Percentiles rank a stretch among this genome's conserved stretches.
Conservation (phyloP, 1,140 invertebrate species). For the Liolophura sinensis region DNA sequence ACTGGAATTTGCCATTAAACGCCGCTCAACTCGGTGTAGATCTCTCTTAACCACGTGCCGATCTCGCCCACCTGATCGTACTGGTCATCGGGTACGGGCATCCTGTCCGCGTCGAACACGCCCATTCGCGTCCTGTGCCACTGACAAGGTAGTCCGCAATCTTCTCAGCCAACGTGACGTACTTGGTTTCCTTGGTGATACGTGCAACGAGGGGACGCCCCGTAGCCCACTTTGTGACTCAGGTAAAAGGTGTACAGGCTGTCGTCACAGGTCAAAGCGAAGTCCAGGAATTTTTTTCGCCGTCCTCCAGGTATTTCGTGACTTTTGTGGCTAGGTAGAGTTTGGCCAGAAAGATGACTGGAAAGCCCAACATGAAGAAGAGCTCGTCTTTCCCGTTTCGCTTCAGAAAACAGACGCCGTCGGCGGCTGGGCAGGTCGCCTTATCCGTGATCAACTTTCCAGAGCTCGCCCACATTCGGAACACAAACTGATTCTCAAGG, state of each 20-base stretch:
- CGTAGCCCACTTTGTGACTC: conserved; percentile 30
- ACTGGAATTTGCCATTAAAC: too few relatives aligned
- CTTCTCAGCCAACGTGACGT: conserved; percentile 16
- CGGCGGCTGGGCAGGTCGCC: too few relatives aligned
- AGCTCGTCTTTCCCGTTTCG: conserved; percentile 7
- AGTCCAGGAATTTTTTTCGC: conserved; percentile 25
- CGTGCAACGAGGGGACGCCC: conserved; percentile 21
- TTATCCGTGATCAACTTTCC: too few relatives aligned
- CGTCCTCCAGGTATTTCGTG: conserved; percentile 16
- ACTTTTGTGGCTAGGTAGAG: conserved; percentile 20
- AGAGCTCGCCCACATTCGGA: too few relatives aligned
- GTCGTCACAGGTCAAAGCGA: conserved; percentile 23
- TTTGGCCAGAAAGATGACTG: conserved; percentile 27
- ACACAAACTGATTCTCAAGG: too few relatives aligned
- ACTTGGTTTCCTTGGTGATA: conserved; percentile 25
- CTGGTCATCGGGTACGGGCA: conserved; percentile 13
- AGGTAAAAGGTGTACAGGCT: conserved; percentile 22
- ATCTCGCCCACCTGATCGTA: conserved; percentile 32
- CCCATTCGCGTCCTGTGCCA: conserved; percentile 20
- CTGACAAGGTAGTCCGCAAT: conserved; percentile 24
- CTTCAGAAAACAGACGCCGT: too few relatives aligned
- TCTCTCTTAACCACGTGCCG: conserved; percentile 24
- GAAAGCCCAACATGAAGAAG: conserved; percentile 28
- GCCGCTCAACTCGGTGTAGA: conserved; percentile 12
- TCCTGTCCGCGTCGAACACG: conserved; percentile 15